Conservation (phyloP, 2,888 invertebrate genomes). For the Chromoteleia sp. region DNA sequence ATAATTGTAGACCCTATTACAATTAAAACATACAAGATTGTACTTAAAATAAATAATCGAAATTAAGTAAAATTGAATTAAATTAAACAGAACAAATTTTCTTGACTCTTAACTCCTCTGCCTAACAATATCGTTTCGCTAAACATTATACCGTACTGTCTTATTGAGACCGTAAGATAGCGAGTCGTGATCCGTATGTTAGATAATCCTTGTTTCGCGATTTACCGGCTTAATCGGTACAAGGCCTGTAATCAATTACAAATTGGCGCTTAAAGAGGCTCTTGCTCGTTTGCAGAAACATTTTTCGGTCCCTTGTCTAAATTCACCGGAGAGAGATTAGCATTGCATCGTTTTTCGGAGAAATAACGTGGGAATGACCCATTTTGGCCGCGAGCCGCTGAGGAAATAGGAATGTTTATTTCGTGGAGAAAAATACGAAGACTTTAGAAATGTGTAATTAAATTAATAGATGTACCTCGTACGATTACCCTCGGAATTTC, state of each 20-base stretch:
- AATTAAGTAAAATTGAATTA: background rate
- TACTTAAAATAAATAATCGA: too few relatives aligned
- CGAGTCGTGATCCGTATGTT: constrained; percentile 59
- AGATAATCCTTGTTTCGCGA: constrained; percentile 60
- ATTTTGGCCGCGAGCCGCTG: constrained; percentile 12
- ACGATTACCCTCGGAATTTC: constrained; percentile 23
- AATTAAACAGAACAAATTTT: background rate
- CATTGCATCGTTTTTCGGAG: constrained; percentile 46
- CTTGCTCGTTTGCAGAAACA: constrained; percentile 37
- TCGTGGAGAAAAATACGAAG: constrained; percentile 7
- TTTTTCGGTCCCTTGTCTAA: constrained; percentile 50
- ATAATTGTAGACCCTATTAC: too few relatives aligned
- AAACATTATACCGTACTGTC: constrained; percentile 33
- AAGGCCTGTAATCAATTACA: constrained; percentile 60
- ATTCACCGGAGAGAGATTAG: constrained; percentile 33
- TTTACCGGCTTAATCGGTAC: constrained; percentile 62
- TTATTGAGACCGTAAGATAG: constrained; percentile 52
- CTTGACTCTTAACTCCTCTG: constrained; percentile 2
- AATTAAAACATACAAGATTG: too few relatives aligned
- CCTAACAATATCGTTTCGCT: constrained; percentile 39
- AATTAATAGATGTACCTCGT: constrained; percentile 41
- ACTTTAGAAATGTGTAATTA: constrained; percentile 34
- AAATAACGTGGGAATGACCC: constrained; percentile 57
- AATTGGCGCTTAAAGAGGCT: constrained; percentile 59
- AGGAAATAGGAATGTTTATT: constrained; percentile 20